Base-by-base conservation (phyloP, 2,888 invertebrate species). In the Agonopterix alstromeriana region DNA sequence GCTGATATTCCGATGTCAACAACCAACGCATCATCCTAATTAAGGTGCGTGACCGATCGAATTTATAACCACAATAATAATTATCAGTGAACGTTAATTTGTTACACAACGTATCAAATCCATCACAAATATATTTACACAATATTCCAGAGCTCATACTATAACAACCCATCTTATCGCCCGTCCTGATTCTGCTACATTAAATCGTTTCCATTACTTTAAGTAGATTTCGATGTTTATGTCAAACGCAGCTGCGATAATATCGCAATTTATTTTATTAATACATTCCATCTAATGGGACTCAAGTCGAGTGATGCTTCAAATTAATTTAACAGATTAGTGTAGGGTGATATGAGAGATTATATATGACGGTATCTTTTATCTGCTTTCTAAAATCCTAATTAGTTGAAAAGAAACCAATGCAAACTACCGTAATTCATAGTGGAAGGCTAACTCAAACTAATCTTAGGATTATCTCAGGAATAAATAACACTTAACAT, bases 191-290 rank as follows among this genome's bases (percentile, higher is more conserved):
- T 80, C 72, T 67, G 65, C 70, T 70, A 73, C 73, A 81, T 79
- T 83, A 81, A 82, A 84, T 80, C 76, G 77, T 78, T 82, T 84
- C 83, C 84, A 85, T 85, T 85, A 85, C 78, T 80, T 83, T 77
- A 83, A 87, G 86, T 86, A 86, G 84, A 80, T 80, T 87, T 82
- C 83, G 77, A 83, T 87, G 86, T 87, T 82, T 80, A 71, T 79
- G 86, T 85, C 83, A 83, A 83, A 81, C 77, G 71, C 75, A 73
- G 66, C 66, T 63, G 64, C 77, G 87, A 86, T 87, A 85, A 81
- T 79, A 82, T 79, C 77, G 74, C 82, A 72, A 84, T 84, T 82
- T 83, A 84, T 82, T 81, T 79, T 79, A 80, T 79, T 81, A 80
- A 77, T 77, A 81, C 78, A 73, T 77, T 73, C 67, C 65, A 67